These are phyloP conservation scores for Boleophthalmus pectinirostris DNA, from an alignment of 2,113 vertebrate genomes.

Conservation along the genomic window DNA sequence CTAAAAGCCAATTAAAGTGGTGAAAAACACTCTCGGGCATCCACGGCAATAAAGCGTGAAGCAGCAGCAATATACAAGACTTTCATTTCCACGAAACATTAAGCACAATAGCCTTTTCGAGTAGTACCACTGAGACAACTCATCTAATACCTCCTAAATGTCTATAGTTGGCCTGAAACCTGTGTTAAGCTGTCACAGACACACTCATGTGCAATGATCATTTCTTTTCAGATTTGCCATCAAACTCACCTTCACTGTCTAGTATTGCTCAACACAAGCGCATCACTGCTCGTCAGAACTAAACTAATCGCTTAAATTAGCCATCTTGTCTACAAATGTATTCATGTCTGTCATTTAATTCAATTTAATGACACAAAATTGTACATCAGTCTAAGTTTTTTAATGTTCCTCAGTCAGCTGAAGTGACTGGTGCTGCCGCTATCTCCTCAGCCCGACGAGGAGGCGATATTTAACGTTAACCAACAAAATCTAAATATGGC, in stretches of 20 bases:
- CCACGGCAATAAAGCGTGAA: background rate
- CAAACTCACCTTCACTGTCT: background rate
- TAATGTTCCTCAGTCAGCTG: background rate
- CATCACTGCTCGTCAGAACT: background rate
- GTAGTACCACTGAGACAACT: background rate
- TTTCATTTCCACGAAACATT: constrained; percentile 7
- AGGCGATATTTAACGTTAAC: background rate
- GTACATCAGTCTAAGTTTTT: background rate
- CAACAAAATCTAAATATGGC: background rate
- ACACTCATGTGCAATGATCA: background rate
- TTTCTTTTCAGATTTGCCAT: background rate
- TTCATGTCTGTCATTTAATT: background rate
- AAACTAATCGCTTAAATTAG: background rate
- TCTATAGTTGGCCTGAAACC: background rate
- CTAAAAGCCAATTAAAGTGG: background rate
- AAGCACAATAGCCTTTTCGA: constrained; percentile 2
- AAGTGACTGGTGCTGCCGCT: too few species aligned
- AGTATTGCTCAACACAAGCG: background rate
- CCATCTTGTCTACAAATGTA: background rate
- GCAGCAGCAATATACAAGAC: background rate
- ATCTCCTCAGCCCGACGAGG: background rate
- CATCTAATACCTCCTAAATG: background rate
- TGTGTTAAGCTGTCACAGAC: background rate
- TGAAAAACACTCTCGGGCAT: background rate
- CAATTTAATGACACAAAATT: too few species aligned